Evolutionary conservation across 2,113 vertebrate genomes (phyloP).

Genomic region (Tragelaphus scriptus): DNA sequence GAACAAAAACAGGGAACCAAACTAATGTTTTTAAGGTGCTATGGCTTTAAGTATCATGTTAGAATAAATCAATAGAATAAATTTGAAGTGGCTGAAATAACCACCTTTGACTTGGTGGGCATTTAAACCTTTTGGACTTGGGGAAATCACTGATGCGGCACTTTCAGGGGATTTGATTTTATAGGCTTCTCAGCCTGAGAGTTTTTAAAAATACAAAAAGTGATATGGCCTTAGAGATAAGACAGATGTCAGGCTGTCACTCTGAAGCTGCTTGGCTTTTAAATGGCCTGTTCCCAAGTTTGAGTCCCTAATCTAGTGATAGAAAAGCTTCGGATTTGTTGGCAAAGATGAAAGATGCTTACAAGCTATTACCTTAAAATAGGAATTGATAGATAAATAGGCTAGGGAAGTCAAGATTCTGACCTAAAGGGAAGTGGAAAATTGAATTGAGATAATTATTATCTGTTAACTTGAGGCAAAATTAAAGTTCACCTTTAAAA

Average conservation of each 20-base stretch:
- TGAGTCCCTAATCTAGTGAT: constrained; percentile 8
- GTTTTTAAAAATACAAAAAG: constrained; percentile 44
- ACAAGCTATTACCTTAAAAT: constrained; percentile 14
- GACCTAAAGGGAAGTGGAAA: not conserved
- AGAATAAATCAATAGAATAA: not conserved
- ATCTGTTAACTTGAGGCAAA: constrained; percentile 26
- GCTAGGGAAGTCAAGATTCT: not conserved
- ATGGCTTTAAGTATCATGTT: not conserved
- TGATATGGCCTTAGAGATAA: constrained; percentile 21
- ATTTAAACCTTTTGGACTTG: constrained; percentile 1
- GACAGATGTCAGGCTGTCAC: not conserved
- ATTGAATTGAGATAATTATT: constrained; percentile 35
- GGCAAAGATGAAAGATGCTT: constrained; percentile 25
- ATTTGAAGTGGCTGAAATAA: not conserved
- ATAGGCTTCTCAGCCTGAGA: not conserved
- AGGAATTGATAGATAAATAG: constrained; percentile 12
- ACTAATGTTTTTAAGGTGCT: not conserved
- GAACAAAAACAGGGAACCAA: not conserved
- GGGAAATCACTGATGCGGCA: constrained; percentile 17
- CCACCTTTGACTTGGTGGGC: not conserved
- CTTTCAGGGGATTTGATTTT: constrained; percentile 47
- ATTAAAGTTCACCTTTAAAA: constrained; percentile 41
- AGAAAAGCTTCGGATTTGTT: constrained; percentile 8
- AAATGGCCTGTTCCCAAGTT: constrained; percentile 25
- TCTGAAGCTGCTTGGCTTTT: constrained; percentile 40